These are phyloP conservation scores for Nymphalis io DNA, from an alignment of 1,140 invertebrate species.

Conservation along the genomic window DNA sequence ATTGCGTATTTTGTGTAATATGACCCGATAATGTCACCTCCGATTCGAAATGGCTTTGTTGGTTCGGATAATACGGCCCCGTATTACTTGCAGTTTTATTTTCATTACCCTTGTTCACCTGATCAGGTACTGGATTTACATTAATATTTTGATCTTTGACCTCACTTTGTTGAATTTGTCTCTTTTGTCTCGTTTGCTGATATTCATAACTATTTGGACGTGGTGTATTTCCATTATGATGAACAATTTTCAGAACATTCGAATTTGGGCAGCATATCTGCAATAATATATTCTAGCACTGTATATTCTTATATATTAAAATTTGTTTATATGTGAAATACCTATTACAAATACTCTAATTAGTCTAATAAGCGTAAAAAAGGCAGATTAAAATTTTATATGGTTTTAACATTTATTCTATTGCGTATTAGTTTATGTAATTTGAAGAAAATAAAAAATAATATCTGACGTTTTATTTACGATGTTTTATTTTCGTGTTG, in stretches of 20 bases:
- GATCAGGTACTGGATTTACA: constrained; percentile 11
- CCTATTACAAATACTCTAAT: no score
- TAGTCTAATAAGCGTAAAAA: no score
- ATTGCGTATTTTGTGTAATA: constrained; percentile 13
- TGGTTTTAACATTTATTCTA: no score
- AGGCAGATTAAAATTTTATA: no score
- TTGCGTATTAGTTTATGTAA: no score
- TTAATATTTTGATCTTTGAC: constrained; percentile 10
- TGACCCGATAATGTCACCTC: not conserved
- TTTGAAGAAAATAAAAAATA: no score
- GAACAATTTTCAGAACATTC: constrained; percentile 27
- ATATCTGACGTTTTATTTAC: no score
- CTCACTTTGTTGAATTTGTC: not conserved
- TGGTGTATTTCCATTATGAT: not conserved
- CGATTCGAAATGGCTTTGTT: not conserved
- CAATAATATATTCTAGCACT: no score
- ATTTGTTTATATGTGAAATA: no score
- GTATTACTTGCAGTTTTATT: not conserved
- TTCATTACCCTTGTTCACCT: constrained; percentile 2
- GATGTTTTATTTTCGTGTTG: no score
- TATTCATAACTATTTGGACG: not conserved
- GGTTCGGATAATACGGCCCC: constrained; percentile 13
- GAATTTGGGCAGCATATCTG: constrained; percentile 45
- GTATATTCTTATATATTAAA: no score
- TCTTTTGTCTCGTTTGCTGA: not conserved